Evolutionary conservation across 2,888 invertebrate genomes (phyloP).

Genomic region (Myopa tessellatipennis): DNA sequence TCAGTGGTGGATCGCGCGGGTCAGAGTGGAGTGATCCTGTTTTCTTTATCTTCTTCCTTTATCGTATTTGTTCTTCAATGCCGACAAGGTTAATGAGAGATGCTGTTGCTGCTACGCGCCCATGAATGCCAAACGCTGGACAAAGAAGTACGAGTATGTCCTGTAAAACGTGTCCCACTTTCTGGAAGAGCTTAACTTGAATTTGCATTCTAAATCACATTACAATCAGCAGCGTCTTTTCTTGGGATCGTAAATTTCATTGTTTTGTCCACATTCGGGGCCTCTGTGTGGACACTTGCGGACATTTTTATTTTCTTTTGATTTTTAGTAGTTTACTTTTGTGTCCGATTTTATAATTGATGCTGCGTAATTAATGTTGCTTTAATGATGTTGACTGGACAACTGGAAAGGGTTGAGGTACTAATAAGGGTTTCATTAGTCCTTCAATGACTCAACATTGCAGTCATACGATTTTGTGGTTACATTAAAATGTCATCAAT

Average conservation of each 20-base stretch:
- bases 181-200: not conserved
- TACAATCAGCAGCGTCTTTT: conserved; percentile 4
- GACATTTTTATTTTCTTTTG: conserved; percentile 51
- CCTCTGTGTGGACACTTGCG: conserved; percentile 52
- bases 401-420: not conserved
- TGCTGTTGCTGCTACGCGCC: not conserved
- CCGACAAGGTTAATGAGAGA: conserved; percentile 26
- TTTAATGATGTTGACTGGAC: not conserved
- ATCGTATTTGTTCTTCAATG: too few relatives aligned
- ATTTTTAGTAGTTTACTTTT: conserved; percentile 30
- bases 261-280: conserved; percentile 7
- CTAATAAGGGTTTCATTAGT: not conserved
- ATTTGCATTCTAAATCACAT: conserved; percentile 37
- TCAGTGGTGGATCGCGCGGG: conserved; percentile 6
- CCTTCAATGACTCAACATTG: not conserved
- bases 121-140: conserved; percentile 18
- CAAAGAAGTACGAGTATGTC: conserved; percentile 7
- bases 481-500: conserved; percentile 20
- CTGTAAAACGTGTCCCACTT: not conserved
- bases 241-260: conserved; percentile 28
- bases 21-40: conserved; percentile 27
- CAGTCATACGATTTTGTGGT: not conserved
- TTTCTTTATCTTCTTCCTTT: not conserved
- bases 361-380: conserved; percentile 25
- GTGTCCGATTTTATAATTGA: not conserved